Evolutionary conservation across 2,888 invertebrate species (phyloP), one percentile per base, ranked within the genome.

Genomic region (Phytoseiulus persimilis): DNA sequence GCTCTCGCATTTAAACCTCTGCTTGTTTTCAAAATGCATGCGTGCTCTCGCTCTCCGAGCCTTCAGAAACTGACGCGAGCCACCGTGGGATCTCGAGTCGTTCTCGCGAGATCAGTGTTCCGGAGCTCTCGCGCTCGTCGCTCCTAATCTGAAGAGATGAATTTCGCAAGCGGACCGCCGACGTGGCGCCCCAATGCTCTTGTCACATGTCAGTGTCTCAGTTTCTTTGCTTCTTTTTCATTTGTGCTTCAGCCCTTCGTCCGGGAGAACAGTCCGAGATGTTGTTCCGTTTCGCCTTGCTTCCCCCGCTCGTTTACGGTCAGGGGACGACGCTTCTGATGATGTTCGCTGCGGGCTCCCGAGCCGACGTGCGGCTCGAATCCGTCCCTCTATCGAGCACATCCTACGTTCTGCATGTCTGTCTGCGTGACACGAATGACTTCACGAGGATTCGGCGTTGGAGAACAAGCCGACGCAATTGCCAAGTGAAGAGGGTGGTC

Each of bases 181-280:
- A 65, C 14, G 65, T 28, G 65, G 65, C 65, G 65, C 65, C 65
- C 65, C 65, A 28, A 28, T 65, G 65, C 65, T 23, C 65, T 65
- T 65, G 65, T 65, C 65, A 65, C 65, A 65, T 65, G 65, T 65
- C 65, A 65, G 65, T 65, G 65, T 65, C 65, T 65, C 65, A 65
- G 18, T 65, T 65, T 65, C 65, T 28, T 18, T 18, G 65, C 65
- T 65, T 28, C 65, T 65, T 14, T 65, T 65, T 28, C 65, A 65
- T 65, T 65, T 65, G 28, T 14, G 6, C 14, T 46, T 46, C 46
- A 46, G 46, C 14, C 46, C 46, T 6, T 14, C 14, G 46, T 65
- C 65, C 65, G 18, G 9, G 39, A 9, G 39, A 39, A 9, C 39
- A 6, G 39, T 39, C 5, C 39, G 39, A 9, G 39, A 39, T 39